Evolutionary conservation across 2,113 vertebrate genomes (phyloP).

Genomic region (Hylia prasina): DNA sequence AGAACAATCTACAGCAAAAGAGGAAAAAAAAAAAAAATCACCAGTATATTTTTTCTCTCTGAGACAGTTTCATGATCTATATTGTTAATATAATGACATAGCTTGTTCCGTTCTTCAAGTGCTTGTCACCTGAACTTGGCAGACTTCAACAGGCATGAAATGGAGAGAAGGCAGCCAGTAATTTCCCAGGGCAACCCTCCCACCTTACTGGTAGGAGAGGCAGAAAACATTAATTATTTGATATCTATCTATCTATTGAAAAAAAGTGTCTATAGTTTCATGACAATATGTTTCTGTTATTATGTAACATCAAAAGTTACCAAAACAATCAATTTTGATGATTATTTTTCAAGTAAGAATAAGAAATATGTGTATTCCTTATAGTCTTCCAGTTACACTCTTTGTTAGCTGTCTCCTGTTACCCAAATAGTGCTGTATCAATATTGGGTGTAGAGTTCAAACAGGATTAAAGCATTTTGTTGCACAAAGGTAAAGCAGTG

Average conservation of each 20-base stretch:
- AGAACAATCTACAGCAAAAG: neutral
- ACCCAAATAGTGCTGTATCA: neutral
- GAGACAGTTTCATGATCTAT: neutral
- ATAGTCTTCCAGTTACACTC: neutral
- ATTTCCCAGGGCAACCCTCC: neutral
- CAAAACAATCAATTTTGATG: neutral
- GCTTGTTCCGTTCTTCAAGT: neutral
- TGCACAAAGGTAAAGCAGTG: neutral
- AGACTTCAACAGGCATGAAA: neutral
- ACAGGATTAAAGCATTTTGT: conserved; percentile 14
- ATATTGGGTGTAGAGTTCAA: neutral
- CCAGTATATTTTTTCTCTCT: neutral
- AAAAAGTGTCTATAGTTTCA: neutral
- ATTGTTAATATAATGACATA: neutral
- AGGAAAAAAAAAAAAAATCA: neutral
- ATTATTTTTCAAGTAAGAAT: neutral
- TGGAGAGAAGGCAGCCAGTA: neutral
- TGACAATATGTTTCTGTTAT: neutral
- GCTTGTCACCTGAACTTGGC: neutral
- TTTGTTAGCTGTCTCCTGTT: neutral
- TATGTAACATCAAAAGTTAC: neutral
- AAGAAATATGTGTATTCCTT: neutral
- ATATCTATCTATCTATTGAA: neutral
- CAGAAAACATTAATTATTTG: neutral
- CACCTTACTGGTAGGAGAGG: neutral